These are phyloP conservation scores for Vimba vimba DNA, from an alignment of 2,113 vertebrate species.

Conservation along the genomic window DNA sequence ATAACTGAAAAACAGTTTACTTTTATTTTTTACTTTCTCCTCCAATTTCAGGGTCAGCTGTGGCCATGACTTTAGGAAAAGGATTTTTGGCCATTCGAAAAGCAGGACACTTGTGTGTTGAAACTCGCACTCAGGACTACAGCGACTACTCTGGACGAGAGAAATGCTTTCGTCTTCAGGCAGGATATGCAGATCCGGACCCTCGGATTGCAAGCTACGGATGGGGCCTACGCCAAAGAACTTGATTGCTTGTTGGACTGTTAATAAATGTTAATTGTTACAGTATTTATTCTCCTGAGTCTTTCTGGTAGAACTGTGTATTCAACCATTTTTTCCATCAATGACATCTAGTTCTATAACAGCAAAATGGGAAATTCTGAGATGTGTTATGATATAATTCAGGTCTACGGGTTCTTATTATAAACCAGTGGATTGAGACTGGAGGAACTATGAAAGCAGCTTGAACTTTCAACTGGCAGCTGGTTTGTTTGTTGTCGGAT, in stretches of 20 bases:
- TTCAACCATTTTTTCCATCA: too few species aligned
- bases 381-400: background rate
- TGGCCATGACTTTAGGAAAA: slow-evolving; percentile 75
- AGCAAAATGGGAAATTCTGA: background rate
- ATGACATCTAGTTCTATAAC: too few species aligned
- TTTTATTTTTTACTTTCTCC: background rate
- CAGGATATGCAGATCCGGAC: too few species aligned
- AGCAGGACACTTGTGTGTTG: slow-evolving; percentile 82
- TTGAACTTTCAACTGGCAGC: too few species aligned
- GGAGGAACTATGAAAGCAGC: slow-evolving; percentile 88
- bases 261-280: too few species aligned
- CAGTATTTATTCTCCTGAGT: too few species aligned
- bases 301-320: too few species aligned
- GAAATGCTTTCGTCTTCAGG: slow-evolving; percentile 64
- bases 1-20: background rate
- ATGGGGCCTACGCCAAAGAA: too few species aligned
- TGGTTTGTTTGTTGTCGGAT: too few species aligned
- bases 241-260: too few species aligned
- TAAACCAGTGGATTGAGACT: slow-evolving; percentile 90
- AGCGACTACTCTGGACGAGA: slow-evolving; percentile 78
- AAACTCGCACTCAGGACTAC: slow-evolving; percentile 74
- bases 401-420: slow-evolving; percentile 81
- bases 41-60: slow-evolving; percentile 70
- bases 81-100: slow-evolving; percentile 87
- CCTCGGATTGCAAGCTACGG: too few species aligned